Evolutionary conservation across 2,797 vertebrate genomes (phyloP).

Genomic region (Echiichthys vipera): DNA sequence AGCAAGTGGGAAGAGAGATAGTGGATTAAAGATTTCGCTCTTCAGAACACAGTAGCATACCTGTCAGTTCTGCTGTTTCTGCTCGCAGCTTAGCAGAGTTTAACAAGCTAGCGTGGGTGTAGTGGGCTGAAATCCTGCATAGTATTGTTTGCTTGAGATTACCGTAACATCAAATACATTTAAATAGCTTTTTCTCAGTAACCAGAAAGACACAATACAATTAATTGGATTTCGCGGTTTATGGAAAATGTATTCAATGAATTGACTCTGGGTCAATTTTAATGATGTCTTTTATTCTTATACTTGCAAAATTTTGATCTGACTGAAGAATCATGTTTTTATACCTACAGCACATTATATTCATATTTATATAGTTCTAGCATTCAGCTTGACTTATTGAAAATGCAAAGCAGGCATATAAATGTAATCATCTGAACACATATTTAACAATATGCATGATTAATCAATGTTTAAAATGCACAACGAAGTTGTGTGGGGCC

Average conservation of each 20-base stretch:
- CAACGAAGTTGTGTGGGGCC: background rate
- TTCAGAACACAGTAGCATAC: conserved; percentile 1
- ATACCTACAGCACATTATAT: background rate
- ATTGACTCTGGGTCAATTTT: background rate
- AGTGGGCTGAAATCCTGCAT: conserved; percentile 9
- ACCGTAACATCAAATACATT: conserved; percentile 1
- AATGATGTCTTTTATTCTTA: background rate
- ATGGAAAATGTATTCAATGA: background rate
- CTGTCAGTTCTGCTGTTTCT: conserved; percentile 31
- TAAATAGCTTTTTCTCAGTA: background rate
- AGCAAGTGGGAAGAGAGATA: conserved; percentile 11
- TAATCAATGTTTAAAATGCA: background rate
- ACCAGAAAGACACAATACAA: background rate
- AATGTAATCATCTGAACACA: background rate
- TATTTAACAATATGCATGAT: background rate
- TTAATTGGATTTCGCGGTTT: background rate
- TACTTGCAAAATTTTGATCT: background rate
- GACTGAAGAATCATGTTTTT: background rate
- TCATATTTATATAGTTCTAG: background rate
- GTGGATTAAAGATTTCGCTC: conserved; percentile 15
- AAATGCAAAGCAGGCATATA: background rate
- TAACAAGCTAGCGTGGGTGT: conserved; percentile 21
- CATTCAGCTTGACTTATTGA: background rate
- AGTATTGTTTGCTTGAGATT: conserved; percentile 16
- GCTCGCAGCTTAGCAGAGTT: conserved; percentile 13